Base-by-base conservation (phyloP, 92 coral and sea anemone genomes). In the Plumapathes pennacea region DNA sequence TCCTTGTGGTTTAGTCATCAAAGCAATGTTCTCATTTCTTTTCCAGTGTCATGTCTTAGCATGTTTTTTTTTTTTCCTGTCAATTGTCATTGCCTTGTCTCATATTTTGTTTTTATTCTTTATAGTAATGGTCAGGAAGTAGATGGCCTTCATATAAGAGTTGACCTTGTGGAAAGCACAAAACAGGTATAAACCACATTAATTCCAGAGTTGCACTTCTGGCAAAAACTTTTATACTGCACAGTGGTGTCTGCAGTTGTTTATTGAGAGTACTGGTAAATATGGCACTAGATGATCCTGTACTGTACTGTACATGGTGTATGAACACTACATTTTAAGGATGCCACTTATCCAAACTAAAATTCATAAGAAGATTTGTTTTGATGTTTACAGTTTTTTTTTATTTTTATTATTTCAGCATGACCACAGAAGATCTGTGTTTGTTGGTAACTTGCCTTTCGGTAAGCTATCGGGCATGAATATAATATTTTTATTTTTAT, bases 371-470 rank as follows among this genome's bases (percentile, higher is more conserved):
- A n/a, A n/a, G n/a, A n/a, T n/a, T n/a, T n/a, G n/a, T n/a, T n/a
- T n/a, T n/a, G n/a, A n/a, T n/a, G n/a, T 19, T n/a, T 12, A 66
- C 21, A 25, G 32, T 8, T 25, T 5, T 40, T 38, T 21, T 28
- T 30, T 53, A 14, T 38, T 25, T 54, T 13, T 36, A n/a, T 54
- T 19, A 0, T 21, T 60, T 3, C 64, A 85, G 92, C 89, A 88
- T 69, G 96, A 92, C 65, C 98, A 92, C 59, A 68, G 55, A 23
- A 77, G 84, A 51, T 88, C 99, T 46, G 55, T 94, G 21, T 88
- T 88, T 77, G 90, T 94, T 20, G 96, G 99, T 50, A 88, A 94
- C 72, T 82, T 94, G 17, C 85, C 80, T n/a, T 94, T 94, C 80
- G 88, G 98, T 92, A 45, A 80, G 96, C 79, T 2, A 23, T 4